These are phyloP conservation scores for Drosophila bifasciata DNA, from an alignment of 1,140 invertebrate species.

Conservation along the genomic window DNA sequence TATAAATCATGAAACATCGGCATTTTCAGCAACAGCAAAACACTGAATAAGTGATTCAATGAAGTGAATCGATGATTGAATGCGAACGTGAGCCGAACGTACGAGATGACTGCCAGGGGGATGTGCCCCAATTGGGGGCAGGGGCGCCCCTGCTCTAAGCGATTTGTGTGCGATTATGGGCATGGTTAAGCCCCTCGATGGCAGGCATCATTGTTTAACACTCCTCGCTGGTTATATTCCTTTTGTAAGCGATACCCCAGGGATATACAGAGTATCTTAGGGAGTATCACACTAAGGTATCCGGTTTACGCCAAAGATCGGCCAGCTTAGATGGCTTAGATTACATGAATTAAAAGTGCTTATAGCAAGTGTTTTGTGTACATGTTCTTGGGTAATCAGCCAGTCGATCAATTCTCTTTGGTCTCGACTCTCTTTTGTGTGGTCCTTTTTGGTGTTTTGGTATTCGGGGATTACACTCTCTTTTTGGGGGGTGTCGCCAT, in stretches of 20 bases:
- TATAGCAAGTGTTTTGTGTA: neutral
- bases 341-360: neutral
- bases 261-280: neutral
- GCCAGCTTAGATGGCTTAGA: neutral
- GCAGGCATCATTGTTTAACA: slow-evolving; percentile 27
- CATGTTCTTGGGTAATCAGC: neutral
- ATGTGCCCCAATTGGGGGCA: slow-evolving; percentile 12
- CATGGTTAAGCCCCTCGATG: slow-evolving; percentile 10
- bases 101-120: neutral
- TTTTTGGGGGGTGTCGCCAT: slow-evolving; percentile 33
- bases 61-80: slow-evolving; percentile 73
- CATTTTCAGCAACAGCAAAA: slow-evolving; percentile 53
- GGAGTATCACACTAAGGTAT: neutral
- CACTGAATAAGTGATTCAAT: slow-evolving; percentile 74
- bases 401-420: slow-evolving; percentile 3
- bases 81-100: slow-evolving; percentile 24
- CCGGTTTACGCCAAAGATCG: neutral
- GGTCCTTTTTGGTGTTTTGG: slow-evolving; percentile 27
- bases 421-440: too few species aligned
- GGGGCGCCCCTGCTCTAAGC: slow-evolving; percentile 23
- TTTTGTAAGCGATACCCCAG: slow-evolving; percentile 19
- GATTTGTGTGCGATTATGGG: slow-evolving; percentile 43
- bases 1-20: slow-evolving; percentile 47
- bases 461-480: slow-evolving; percentile 40
- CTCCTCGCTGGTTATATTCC: slow-evolving; percentile 11